phyloP scores from a whole-genome alignment of 2,113 vertebrate species.

The Chunga burmeisteri region DNA sequence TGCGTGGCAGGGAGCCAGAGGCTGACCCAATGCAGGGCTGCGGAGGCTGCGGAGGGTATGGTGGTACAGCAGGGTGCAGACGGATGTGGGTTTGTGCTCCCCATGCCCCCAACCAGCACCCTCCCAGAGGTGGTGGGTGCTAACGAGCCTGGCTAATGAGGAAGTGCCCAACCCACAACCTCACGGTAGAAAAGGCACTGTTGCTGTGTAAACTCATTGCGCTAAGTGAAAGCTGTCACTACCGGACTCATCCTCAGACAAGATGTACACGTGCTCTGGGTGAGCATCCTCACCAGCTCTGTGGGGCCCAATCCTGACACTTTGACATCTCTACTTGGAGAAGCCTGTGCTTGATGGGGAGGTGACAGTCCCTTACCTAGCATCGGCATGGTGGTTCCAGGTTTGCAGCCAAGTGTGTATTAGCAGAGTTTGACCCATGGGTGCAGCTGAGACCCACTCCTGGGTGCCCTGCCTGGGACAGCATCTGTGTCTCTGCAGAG shows the following conservation, averaged over 20 bases:
- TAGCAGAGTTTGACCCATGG: rapidly evolving
- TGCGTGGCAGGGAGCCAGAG: rapidly evolving
- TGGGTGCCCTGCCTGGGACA: not conserved
- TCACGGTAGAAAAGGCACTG: rapidly evolving
- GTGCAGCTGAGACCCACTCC: not conserved
- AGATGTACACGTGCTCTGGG: rapidly evolving
- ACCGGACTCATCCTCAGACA: rapidly evolving
- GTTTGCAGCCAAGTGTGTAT: too few relatives aligned
- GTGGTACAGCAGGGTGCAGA: not conserved
- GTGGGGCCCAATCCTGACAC: not conserved
- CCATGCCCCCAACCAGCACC: rapidly evolving
- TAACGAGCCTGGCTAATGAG: not conserved
- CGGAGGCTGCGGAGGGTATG: rapidly evolving
- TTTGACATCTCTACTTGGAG: not conserved
- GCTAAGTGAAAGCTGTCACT: not conserved
- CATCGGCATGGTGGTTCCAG: rapidly evolving
- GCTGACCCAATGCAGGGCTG: not conserved
- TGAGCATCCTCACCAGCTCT: not conserved
- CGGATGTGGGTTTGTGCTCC: rapidly evolving
- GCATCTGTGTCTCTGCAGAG: not conserved
- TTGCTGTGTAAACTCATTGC: rapidly evolving
- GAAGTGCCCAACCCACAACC: too few relatives aligned
- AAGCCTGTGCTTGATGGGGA: not conserved
- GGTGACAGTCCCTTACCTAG: not conserved
- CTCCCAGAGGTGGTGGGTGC: not conserved